Base-by-base conservation (phyloP, 2,888 invertebrate species). In the Eucera pruinosa region DNA sequence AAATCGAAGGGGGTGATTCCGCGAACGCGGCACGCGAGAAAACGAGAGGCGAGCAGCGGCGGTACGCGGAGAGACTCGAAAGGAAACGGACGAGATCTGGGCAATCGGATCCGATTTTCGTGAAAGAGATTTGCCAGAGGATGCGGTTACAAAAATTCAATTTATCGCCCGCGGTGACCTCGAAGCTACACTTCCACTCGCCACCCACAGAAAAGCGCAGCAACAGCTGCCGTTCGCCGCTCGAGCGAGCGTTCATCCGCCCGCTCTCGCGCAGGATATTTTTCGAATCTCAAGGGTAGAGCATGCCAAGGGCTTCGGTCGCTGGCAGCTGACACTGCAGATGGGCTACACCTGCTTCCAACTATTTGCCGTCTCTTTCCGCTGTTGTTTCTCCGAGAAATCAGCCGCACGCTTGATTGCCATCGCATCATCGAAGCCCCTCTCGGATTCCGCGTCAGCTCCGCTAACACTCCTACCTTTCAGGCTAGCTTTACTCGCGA, bases 321-420 rank as follows among this genome's bases (percentile, higher is more conserved):
- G 45, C 69, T 50, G 72, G 78, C 87, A 88, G 87, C 87, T 88
- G 87, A 73, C 77, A 65, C 76, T 70, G 80, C 81, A 84, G 84
- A 88, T 79, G 85, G 73, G 72, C 74, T 85, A 80, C 87, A 88
- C 87, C 87, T 88, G 87, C 81, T 76, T 54, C 43, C 25, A 64
- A 83, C 57, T 85, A 77, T 85, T 83, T 80, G 67, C 66, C 80
- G 60, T 55, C 52, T 15, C 43, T 2, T 41, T 47, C 41, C 45
- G 11, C 52, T 4, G 48, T 72, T 73, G 48, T 77, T 68, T 65
- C 43, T 41, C 15, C 65, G 47, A 54, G 60, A 65, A 70, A 74
- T 77, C 70, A 43, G 15, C 39, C 48, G 9, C 3, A 27, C 47
- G 15, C 55, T 48, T 18, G 39, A 47, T 54, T 27, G 36, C 36